Base-by-base conservation (phyloP, 2,888 invertebrate species). In the Yponomeuta plumbellus region DNA sequence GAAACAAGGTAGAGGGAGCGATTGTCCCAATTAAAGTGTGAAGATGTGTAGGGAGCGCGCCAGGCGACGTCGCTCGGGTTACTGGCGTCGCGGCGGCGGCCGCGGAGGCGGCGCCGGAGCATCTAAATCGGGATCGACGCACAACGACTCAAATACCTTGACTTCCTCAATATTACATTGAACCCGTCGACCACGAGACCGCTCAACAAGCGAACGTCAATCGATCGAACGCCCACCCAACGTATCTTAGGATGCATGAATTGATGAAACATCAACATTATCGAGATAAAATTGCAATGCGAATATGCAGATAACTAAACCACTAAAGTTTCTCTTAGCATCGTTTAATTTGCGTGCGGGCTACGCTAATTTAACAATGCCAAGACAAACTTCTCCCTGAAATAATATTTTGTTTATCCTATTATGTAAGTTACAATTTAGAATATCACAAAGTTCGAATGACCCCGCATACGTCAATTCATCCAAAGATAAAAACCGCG, bases 151-250 rank as follows among this genome's bases (percentile, higher is more conserved):
- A 90, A 90, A 91, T 91, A 91, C 91, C 90, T 90, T 90, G 90
- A 90, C 90, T 91, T 91, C 91, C 91, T 91, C 89, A 89, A 91
- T 89, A 91, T 89, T 89, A 91, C 91, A 89, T 90, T 90, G 91
- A 91, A 91, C 91, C 88, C 91, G 77, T 79, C 75, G 80, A 81
- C 75, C 85, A 85, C 81, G 80, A 88, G 85, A 85, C 83, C 83
- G 84, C 85, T 79, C 84, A 87, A 84, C 79, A 84, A 87, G 84
- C 84, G 80, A 81, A 88, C 89, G 88, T 89, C 88, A 88, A 86
- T 85, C 80, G 44, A 52, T 63, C 44, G 82, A 52, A 83, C 89
- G 84, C 90, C 90, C 81, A 89, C 89, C 78, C 72, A 72, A 73
- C 72, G 76, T 76, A 77, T 77, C 66, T 65, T 65, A 68, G 68